phyloP scores from a whole-genome alignment of 92 coral and sea anemone species.

The Parazoanthus swiftii region DNA sequence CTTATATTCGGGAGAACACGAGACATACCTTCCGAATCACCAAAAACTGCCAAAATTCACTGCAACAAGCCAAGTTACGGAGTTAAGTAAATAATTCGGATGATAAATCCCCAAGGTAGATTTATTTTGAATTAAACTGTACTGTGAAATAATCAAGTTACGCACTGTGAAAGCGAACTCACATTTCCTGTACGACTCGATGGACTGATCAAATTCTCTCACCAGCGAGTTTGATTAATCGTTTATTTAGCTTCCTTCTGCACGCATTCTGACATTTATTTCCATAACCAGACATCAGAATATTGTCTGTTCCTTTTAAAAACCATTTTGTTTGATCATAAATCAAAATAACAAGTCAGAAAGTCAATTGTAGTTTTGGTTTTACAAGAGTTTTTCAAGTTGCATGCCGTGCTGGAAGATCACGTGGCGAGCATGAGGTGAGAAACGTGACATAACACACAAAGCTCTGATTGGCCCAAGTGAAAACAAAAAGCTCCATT shows the following conservation, averaged over 20 bases:
- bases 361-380: slow-evolving; percentile 40
- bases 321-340: slow-evolving; percentile 37
- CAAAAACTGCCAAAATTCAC: slow-evolving; percentile 31
- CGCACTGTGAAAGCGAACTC: not conserved
- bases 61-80: slow-evolving; percentile 39
- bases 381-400: slow-evolving; percentile 35
- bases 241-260: slow-evolving; percentile 34
- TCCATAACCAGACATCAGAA: slow-evolving; percentile 38
- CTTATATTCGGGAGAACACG: slow-evolving; percentile 31
- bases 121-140: slow-evolving; percentile 30
- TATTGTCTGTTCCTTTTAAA: slow-evolving; percentile 38
- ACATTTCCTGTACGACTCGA: slow-evolving; percentile 30
- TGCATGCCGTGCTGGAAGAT: slow-evolving; percentile 37
- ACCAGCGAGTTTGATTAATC: slow-evolving; percentile 32
- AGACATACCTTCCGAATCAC: slow-evolving; percentile 34
- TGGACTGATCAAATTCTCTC: slow-evolving; percentile 31
- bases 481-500: slow-evolving; percentile 37
- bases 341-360: slow-evolving; percentile 37
- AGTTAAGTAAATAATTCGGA: slow-evolving; percentile 33
- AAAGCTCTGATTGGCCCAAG: slow-evolving; percentile 33
- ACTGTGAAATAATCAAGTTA: not conserved
- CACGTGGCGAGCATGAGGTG: slow-evolving; percentile 30
- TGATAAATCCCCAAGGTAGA: slow-evolving; percentile 28
- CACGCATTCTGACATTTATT: slow-evolving; percentile 32
- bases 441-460: slow-evolving; percentile 33